Percentiles rank a stretch among this genome's conserved stretches.
Conservation (phyloP, 2,113 vertebrate species). For the Pachycephala philippinensis region DNA sequence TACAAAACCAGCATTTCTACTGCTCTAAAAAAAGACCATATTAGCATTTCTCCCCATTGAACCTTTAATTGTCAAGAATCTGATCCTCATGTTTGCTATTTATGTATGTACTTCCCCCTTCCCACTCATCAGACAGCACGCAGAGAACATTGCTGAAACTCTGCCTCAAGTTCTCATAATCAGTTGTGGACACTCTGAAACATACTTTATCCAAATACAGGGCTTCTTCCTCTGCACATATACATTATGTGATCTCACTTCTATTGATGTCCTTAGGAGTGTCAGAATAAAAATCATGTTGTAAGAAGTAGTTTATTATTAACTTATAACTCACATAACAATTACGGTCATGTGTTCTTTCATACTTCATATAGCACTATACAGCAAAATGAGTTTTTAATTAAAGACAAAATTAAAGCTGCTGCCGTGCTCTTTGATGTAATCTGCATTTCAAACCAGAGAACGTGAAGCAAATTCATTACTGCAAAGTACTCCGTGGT, state of each 20-base stretch:
- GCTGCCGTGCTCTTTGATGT: conserved; percentile 35
- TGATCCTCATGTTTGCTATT: not conserved
- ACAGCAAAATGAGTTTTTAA: conserved; percentile 44
- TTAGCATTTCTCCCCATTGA: not conserved
- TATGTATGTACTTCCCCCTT: not conserved
- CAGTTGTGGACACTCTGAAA: not conserved
- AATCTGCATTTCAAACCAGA: conserved; percentile 41
- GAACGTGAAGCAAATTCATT: conserved; percentile 48
- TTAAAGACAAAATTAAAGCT: conserved; percentile 49
- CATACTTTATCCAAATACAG: not conserved
- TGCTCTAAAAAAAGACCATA: not conserved
- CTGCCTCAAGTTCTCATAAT: not conserved
- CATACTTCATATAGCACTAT: not conserved
- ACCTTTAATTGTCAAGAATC: not conserved
- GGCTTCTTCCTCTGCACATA: not conserved
- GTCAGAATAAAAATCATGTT: not conserved
- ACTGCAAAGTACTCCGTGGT: not conserved
- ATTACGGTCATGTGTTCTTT: not conserved
- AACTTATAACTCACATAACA: not conserved
- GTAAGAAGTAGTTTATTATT: not conserved
- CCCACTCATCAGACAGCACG: not conserved
- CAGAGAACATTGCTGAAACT: not conserved
- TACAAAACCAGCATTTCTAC: not conserved
- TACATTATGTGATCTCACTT: not conserved
- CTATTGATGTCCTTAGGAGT: not conserved